phyloP scores from a whole-genome alignment of 2,797 vertebrate species.

The Fundulus diaphanus region DNA sequence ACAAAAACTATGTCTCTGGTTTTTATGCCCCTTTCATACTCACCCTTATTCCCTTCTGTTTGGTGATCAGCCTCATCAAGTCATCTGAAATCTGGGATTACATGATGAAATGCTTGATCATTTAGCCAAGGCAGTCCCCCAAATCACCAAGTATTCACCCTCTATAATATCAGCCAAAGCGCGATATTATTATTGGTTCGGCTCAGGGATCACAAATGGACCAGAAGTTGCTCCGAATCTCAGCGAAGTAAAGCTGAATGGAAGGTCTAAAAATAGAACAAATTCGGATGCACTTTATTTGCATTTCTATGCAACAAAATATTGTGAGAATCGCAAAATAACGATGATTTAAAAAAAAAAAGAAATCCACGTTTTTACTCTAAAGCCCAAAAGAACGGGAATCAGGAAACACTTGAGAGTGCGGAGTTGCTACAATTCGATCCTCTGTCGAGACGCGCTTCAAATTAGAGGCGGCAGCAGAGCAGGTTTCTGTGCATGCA shows the following conservation, averaged over 20 bases:
- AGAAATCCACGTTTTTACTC: constrained; percentile 29
- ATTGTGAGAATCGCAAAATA: not conserved
- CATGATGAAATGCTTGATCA: constrained; percentile 14
- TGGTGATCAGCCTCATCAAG: constrained; percentile 3
- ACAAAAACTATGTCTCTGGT: not conserved
- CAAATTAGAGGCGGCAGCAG: constrained; percentile 67
- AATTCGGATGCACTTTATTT: not conserved
- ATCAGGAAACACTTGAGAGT: constrained; percentile 51
- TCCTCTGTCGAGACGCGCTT: constrained; percentile 42
- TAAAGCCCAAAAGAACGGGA: constrained; percentile 45
- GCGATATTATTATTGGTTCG: constrained; percentile 29
- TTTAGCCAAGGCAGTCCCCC: constrained; percentile 15
- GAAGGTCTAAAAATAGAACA: not conserved
- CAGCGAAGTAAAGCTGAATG: not conserved
- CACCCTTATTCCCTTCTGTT: not conserved
- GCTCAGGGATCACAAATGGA: constrained; percentile 17
- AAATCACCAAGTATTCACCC: constrained; percentile 16
- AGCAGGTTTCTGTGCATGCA: constrained; percentile 56
- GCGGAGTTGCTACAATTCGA: constrained; percentile 54
- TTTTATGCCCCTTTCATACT: not conserved
- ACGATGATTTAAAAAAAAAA: too few relatives aligned
- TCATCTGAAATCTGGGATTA: constrained; percentile 6
- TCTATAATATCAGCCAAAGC: constrained; percentile 8
- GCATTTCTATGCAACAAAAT: not conserved
- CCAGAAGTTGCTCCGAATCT: not conserved